Evolutionary conservation across 1,140 invertebrate genomes (phyloP).

Genomic region (Macrobrachium rosenbergii): DNA sequence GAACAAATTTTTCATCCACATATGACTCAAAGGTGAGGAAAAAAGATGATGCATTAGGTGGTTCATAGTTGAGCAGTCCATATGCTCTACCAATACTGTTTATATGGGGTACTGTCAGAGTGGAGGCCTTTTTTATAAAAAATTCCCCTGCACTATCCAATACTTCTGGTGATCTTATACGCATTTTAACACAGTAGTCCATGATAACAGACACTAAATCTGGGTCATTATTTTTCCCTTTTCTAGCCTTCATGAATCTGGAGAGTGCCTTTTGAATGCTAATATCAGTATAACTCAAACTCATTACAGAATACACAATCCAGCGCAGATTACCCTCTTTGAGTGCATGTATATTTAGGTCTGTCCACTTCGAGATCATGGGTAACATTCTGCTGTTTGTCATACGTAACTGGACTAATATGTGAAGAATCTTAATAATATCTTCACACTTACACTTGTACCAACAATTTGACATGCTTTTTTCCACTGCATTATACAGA

Average conservation of each 20-base stretch:
- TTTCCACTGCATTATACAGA: slow-evolving; percentile 77
- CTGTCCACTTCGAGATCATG: slow-evolving; percentile 75
- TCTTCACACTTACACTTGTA: slow-evolving; percentile 74
- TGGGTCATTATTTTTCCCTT: slow-evolving; percentile 71
- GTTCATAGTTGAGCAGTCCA: slow-evolving; percentile 77
- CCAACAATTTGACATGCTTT: slow-evolving; percentile 75
- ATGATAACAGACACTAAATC: slow-evolving; percentile 76
- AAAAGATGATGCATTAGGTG: slow-evolving; percentile 74
- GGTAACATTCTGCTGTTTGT: slow-evolving; percentile 71
- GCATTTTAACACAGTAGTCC: slow-evolving; percentile 77
- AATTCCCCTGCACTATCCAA: slow-evolving; percentile 75
- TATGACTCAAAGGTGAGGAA: slow-evolving; percentile 75
- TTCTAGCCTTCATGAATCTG: slow-evolving; percentile 76
- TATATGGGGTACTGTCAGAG: slow-evolving; percentile 74
- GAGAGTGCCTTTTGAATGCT: slow-evolving; percentile 76
- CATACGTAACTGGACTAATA: slow-evolving; percentile 70
- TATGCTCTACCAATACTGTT: slow-evolving; percentile 76
- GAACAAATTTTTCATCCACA: slow-evolving; percentile 75
- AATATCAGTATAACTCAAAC: slow-evolving; percentile 73
- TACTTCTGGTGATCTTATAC: slow-evolving; percentile 75
- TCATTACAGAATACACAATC: slow-evolving; percentile 75
- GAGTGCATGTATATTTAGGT: slow-evolving; percentile 76
- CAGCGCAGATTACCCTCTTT: slow-evolving; percentile 75
- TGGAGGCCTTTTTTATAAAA: slow-evolving; percentile 73
- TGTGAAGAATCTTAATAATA: slow-evolving; percentile 75